Evolutionary conservation across 2,113 vertebrate species (phyloP), one percentile per base, ranked within the genome.

Genomic region (Myotis lucifugus): DNA sequence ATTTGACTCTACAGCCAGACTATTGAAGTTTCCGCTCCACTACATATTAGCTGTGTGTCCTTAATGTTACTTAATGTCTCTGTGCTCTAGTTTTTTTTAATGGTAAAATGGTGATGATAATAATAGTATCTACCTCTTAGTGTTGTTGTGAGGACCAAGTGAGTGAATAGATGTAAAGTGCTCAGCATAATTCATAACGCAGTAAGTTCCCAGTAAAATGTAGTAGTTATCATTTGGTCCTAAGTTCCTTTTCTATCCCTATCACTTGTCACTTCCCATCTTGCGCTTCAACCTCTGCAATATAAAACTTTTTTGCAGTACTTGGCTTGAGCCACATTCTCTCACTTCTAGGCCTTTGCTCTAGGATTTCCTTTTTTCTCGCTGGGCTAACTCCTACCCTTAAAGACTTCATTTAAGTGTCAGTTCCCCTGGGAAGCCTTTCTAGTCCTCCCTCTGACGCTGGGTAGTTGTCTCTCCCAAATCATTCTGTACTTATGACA

Each of bases 371-470:
- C 3, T 74, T 54, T 82, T 84, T 23, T 56, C 40, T 76, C 5
- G 52, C 14, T 88, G 64, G 52, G n/a, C 21, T 84, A 69, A 74
- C 18, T 59, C 12, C 59, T 59, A 48, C 66, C 15, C 32, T 64
- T 84, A 64, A 83, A 48, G 42, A 88, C 37, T 70, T 89, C 54
- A 72, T 37, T 84, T 72, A 64, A 85, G 66, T 15, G 11, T 46
- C 72, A 89, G 13, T 93, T 78, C 54, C 29, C 72, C 78, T 95
- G 69, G 59, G 61, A 78, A 93, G 54, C 18, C 79, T 73, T 85
- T 93, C 42, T 70, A 50, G 17, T 78, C 67, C 29, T 23, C 19
- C 13, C n/a, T 69, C 46, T 34, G 82, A 88, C 50, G 4, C 25
- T 85, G 42, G 66, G 14, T 64, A 56, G 66, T n/a, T 56, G 40